phyloP scores from a whole-genome alignment of 1,140 invertebrate genomes.

The Dreissena polymorpha region DNA sequence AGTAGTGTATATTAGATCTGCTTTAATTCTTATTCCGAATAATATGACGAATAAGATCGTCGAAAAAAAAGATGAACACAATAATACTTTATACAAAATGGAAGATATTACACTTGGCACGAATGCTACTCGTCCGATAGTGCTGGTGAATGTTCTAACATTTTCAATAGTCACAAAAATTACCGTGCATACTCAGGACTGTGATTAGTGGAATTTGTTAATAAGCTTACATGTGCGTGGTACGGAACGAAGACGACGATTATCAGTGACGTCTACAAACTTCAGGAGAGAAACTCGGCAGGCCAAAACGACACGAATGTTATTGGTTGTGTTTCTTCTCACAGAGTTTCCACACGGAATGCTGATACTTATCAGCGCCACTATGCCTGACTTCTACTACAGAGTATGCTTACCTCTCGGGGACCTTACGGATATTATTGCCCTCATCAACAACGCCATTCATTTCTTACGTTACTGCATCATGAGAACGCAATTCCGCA shows the following conservation, averaged over 20 bases:
- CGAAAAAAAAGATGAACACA: constrained; percentile 20
- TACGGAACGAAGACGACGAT: constrained; percentile 69
- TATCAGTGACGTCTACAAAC: constrained; percentile 65
- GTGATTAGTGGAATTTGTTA: constrained; percentile 80
- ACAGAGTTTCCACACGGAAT: constrained; percentile 90
- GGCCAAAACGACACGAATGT: constrained; percentile 84
- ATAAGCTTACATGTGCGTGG: constrained; percentile 78
- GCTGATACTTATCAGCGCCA: constrained; percentile 69
- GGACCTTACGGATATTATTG: constrained; percentile 94
- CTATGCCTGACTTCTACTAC: constrained; percentile 71
- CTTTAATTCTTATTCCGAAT: constrained; percentile 89
- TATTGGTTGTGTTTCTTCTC: constrained; percentile 85
- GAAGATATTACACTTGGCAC: constrained; percentile 77
- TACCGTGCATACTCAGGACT: constrained; percentile 80
- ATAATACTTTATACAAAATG: constrained; percentile 69
- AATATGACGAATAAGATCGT: constrained; percentile 82
- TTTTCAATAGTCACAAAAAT: constrained; percentile 77
- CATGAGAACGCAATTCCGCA: constrained; percentile 95
- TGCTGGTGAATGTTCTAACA: constrained; percentile 71
- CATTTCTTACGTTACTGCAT: constrained; percentile 96
- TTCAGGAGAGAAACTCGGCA: constrained; percentile 83
- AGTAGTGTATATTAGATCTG: constrained; percentile 86
- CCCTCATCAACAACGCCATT: constrained; percentile 93
- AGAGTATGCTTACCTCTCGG: constrained; percentile 84
- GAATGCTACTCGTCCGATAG: constrained; percentile 63